These are phyloP conservation scores for Aphaenogaster floridana DNA, from an alignment of 1,140 invertebrate genomes.

Conservation along the genomic window DNA sequence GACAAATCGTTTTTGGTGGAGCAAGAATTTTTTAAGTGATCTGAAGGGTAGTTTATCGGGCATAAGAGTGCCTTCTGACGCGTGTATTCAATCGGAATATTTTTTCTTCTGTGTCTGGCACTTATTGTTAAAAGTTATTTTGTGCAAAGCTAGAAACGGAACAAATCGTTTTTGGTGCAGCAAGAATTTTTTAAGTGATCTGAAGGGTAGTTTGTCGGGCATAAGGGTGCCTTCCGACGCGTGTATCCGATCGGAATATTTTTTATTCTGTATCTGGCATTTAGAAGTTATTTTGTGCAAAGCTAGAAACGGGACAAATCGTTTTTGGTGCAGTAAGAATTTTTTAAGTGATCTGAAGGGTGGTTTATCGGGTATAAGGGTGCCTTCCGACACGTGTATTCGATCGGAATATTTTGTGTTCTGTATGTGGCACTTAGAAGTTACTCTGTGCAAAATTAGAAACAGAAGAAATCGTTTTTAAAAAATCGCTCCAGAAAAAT, in stretches of 20 bases:
- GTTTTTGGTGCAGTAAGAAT: too few relatives aligned
- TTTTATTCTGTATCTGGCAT: not conserved
- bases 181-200: not conserved
- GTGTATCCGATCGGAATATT: not conserved
- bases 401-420: not conserved
- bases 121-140: not conserved
- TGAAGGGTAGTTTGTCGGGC: too few relatives aligned
- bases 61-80: not conserved
- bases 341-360: too few relatives aligned
- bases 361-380: too few relatives aligned
- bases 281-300: not conserved
- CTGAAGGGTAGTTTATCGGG: too few relatives aligned
- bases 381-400: too few relatives aligned
- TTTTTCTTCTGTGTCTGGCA: not conserved
- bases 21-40: not conserved
- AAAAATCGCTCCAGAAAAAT: too few relatives aligned
- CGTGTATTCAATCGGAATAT: not conserved
- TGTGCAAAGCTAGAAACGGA: too few relatives aligned
- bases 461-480: not conserved
- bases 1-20: too few relatives aligned
- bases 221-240: not conserved
- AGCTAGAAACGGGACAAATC: too few relatives aligned
- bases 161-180: too few relatives aligned
- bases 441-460: slow-evolving; percentile 1
- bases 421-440: not conserved